Evolutionary conservation across 2,797 vertebrate genomes (phyloP), one percentile per base, ranked within the genome.

Genomic region (Platyrinchus mystaceus): DNA sequence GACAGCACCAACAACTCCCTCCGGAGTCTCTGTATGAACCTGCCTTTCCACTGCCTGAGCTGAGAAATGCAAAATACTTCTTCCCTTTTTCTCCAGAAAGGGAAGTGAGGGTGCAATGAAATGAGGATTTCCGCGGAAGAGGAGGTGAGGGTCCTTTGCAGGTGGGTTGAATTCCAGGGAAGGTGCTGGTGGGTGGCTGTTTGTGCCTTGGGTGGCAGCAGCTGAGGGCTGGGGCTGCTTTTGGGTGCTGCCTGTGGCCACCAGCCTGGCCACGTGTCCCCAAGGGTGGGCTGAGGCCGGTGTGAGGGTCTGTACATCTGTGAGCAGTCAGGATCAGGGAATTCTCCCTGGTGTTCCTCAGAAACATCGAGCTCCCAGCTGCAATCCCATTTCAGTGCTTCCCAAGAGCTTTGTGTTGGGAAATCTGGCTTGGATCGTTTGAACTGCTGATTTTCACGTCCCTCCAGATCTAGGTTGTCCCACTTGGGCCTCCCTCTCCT

Each of bases 321-420:
- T 0, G 24, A 46, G 41, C 46, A 32, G 26, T 53, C 34, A 47
- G 69, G 3, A 15, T 14, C 47, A 6, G 30, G 26, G 43, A 56
- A 36, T 56, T 55, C 64, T 36, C 16, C 1, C 47, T 46, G 73
- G 39, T 7, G 10, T 7, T 46, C 50, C 62, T n/a, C 8, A 1
- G 34, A 5, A 44, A 19, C 7, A 8, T 30, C 4, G 16, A 5
- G 62, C 44, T 74, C 36, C 30, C 0, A 1, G 30, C 53, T 55
- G 28, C n/a, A 4, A 0, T 43, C 37, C 41, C 13, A 0, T 50
- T 43, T 9, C 0, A 2, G 37, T 50, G 39, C 3, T 59, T 80
- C 28, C 9, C 6, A 3, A 2, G 7, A n/a, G 20, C 22, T 76
- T 55, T 14, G 55, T 27, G 18, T 15, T 32, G 30, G 63, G 58